phyloP scores from a whole-genome alignment of 2,888 invertebrate species.

The Cephus runcator region DNA sequence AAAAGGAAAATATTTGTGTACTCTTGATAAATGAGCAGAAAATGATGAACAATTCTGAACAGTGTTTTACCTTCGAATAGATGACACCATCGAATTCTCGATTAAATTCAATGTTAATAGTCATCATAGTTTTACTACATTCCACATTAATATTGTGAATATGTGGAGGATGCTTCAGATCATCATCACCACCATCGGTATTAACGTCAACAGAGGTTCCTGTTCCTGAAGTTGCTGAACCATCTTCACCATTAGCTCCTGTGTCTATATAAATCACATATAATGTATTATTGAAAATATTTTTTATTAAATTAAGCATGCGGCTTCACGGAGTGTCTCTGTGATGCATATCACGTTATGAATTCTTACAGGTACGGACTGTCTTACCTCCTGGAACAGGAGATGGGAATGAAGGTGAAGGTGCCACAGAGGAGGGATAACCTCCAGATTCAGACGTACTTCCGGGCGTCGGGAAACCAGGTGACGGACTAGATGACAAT shows the following conservation, averaged over 20 bases:
- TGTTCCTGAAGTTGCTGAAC: no score
- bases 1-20: no score
- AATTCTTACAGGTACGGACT: conserved; percentile 2
- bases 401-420: conserved; percentile 28
- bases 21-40: no score
- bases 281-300: no score
- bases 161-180: conserved; percentile 78
- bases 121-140: conserved; percentile 86
- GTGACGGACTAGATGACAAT: conserved; percentile 25
- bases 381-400: conserved; percentile 31
- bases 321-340: no score
- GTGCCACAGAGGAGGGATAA: conserved; percentile 30
- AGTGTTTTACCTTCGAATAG: conserved; percentile 74
- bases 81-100: conserved; percentile 81
- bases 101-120: conserved; percentile 82
- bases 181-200: conserved; percentile 64
- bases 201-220: no score
- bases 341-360: no score
- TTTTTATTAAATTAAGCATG: no score
- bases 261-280: no score
- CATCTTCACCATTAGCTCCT: no score
- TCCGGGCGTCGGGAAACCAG: conserved; percentile 58
- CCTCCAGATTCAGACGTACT: conserved; percentile 42
- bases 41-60: no score
- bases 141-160: conserved; percentile 80